Conservation (phyloP, 2,797 vertebrate genomes). For the Gymnodraco acuticeps region DNA sequence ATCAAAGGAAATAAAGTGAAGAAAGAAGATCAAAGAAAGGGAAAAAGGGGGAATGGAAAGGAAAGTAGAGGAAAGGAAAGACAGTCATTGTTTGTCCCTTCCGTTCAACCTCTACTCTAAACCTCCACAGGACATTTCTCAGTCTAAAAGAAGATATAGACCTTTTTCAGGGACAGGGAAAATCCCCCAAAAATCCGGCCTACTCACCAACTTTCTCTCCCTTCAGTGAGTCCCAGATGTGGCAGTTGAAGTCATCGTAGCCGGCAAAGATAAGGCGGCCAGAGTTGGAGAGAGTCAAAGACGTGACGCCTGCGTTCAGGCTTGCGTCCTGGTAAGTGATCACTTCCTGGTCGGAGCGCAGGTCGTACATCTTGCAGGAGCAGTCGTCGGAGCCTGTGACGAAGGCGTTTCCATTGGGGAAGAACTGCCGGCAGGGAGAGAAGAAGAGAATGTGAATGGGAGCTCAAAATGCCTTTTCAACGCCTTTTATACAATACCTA, state of each 20-base stretch:
- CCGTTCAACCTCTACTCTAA: not conserved
- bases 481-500: too few relatives aligned
- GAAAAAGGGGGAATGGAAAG: not conserved
- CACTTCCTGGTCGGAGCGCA: conserved; percentile 87
- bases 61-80: not conserved
- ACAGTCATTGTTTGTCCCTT: too few relatives aligned
- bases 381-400: conserved; percentile 95
- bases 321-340: conserved; percentile 69
- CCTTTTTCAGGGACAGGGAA: too few relatives aligned
- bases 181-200: too few relatives aligned
- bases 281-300: conserved; percentile 82
- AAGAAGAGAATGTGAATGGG: not conserved
- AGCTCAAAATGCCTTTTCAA: too few relatives aligned
- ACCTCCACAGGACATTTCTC: not conserved
- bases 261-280: conserved; percentile 93
- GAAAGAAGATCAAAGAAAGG: not conserved
- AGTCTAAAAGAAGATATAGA: not conserved
- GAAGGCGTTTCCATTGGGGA: conserved; percentile 88
- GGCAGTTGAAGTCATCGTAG: conserved; percentile 98
- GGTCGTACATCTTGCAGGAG: conserved; percentile 93
- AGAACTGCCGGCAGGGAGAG: conserved; percentile 83
- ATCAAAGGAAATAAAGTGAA: too few relatives aligned
- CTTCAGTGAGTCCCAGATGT: conserved; percentile 93
- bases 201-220: conserved; percentile 85
- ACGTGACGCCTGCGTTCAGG: conserved; percentile 84